Evolutionary conservation across 2,113 vertebrate genomes (phyloP).

Genomic region (Noturus placidus): DNA sequence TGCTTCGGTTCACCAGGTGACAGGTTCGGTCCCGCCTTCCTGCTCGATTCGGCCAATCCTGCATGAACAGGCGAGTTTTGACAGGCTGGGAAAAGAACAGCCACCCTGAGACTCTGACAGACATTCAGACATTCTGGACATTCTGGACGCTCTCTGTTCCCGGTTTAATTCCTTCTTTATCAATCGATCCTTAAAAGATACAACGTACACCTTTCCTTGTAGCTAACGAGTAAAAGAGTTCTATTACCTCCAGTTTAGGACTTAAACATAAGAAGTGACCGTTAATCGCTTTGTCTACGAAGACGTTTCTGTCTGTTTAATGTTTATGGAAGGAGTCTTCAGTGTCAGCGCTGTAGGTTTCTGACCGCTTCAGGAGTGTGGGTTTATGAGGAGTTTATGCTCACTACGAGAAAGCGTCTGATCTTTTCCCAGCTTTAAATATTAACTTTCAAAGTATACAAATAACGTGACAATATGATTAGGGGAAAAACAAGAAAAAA

Average conservation of each 20-base stretch:
- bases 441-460: too few species aligned
- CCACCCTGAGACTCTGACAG: neutral
- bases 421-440: too few species aligned
- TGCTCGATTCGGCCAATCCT: conserved; percentile 19
- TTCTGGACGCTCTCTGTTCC: neutral
- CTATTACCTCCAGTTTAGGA: neutral
- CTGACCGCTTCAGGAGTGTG: neutral
- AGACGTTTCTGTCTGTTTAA: neutral
- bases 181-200: neutral
- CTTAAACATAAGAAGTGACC: neutral
- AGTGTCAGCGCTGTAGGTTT: neutral
- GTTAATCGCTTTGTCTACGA: neutral
- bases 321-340: neutral
- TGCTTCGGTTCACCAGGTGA: conserved; percentile 43
- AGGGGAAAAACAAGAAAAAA: too few species aligned
- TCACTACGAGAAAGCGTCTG: neutral
- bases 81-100: conserved; percentile 22
- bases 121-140: neutral
- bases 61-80: conserved; percentile 22
- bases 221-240: neutral
- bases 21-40: conserved; percentile 37
- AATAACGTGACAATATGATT: too few species aligned
- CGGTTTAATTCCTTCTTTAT: neutral
- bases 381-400: neutral
- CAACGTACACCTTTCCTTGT: neutral